Conservation (phyloP, 2,113 vertebrate genomes). For the Pica pica region DNA sequence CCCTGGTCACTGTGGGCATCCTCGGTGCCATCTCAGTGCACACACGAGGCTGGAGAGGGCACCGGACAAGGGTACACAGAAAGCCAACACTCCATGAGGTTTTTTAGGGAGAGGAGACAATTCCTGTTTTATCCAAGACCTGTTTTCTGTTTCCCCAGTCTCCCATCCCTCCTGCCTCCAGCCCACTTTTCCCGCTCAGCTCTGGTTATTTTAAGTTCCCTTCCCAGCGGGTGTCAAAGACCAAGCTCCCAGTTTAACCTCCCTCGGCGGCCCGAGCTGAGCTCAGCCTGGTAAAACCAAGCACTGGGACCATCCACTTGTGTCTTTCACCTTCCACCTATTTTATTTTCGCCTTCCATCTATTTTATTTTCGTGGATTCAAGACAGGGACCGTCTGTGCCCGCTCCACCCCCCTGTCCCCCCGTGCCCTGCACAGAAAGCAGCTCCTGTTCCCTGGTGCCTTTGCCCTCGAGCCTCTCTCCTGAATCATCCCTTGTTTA, state of each 20-base stretch:
- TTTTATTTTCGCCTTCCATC: not conserved
- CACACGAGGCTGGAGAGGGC: accelerated
- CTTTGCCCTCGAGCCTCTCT: conserved; percentile 44
- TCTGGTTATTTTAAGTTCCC: not conserved
- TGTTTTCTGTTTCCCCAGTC: not conserved
- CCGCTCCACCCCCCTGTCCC: not conserved
- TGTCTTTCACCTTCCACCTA: not conserved
- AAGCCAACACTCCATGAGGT: accelerated
- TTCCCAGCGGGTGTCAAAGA: accelerated
- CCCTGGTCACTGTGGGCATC: not conserved
- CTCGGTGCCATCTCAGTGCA: not conserved
- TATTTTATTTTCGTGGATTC: not conserved
- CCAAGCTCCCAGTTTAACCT: not conserved
- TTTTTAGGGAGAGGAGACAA: not conserved
- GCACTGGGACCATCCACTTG: accelerated
- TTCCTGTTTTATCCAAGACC: not conserved
- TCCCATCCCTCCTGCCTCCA: not conserved
- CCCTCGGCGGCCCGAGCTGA: accelerated
- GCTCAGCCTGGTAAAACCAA: not conserved
- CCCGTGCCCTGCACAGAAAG: not conserved
- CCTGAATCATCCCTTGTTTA: conserved; percentile 63
- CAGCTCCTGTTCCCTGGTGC: conserved; percentile 35
- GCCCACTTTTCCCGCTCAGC: not conserved
- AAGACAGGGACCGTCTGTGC: conserved; percentile 3
- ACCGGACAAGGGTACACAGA: accelerated